These are phyloP conservation scores for Nephila pilipes DNA, from an alignment of 1,140 invertebrate genomes.

Conservation along the genomic window DNA sequence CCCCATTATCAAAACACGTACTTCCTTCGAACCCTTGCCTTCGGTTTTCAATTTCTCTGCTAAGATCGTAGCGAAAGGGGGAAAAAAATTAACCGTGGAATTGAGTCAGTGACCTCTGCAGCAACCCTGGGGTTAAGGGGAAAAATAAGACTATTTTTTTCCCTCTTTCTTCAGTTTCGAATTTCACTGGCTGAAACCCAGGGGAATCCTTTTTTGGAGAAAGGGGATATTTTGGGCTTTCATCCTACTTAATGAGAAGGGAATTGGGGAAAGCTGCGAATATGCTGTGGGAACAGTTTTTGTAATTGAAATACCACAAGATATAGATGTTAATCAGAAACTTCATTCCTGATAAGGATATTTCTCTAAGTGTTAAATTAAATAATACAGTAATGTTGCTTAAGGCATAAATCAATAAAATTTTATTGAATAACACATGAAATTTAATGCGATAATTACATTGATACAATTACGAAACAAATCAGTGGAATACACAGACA, in stretches of 20 bases:
- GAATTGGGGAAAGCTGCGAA: background rate
- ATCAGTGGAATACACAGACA: too few species aligned
- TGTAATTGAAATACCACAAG: too few species aligned
- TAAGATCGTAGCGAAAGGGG: background rate
- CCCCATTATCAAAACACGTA: background rate
- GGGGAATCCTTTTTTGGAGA: slow-evolving; percentile 34
- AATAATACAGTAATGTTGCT: too few species aligned
- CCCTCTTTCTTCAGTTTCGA: background rate
- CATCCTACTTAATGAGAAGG: background rate
- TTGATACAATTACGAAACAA: too few species aligned
- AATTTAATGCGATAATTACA: too few species aligned
- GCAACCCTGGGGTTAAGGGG: background rate
- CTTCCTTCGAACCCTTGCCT: background rate
- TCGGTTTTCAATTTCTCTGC: background rate
- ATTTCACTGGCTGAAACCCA: background rate
- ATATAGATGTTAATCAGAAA: too few species aligned
- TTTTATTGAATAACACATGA: too few species aligned
- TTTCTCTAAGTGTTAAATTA: too few species aligned
- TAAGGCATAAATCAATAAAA: too few species aligned
- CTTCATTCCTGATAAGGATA: too few species aligned
- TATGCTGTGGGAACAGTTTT: too few species aligned
- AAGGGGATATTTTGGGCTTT: slow-evolving; percentile 17
- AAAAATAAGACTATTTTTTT: background rate
- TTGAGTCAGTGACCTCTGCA: slow-evolving; percentile 1
- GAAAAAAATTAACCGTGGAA: background rate